These are phyloP conservation scores for Zhuqinia jingwanae DNA, from an alignment of 2,888 invertebrate species.

Conservation along the genomic window DNA sequence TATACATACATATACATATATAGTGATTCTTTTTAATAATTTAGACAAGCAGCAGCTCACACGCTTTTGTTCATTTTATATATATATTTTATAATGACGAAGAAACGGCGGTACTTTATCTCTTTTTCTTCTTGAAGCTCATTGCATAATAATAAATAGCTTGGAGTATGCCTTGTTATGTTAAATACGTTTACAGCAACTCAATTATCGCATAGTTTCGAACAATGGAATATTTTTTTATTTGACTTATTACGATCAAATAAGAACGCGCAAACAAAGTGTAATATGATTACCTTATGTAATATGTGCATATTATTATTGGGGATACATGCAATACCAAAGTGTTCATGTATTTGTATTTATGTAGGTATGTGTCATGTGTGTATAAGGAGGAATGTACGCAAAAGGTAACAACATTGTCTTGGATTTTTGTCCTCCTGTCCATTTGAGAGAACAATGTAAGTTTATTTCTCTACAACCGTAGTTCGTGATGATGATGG, in stretches of 20 bases:
- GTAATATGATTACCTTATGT: no score
- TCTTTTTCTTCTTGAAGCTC: slow-evolving; percentile 4
- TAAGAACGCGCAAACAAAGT: background rate
- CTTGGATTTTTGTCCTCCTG: slow-evolving; percentile 10
- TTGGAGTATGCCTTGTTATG: slow-evolving; percentile 51
- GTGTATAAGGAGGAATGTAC: background rate
- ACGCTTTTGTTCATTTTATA: slow-evolving; percentile 26
- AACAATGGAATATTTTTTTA: slow-evolving; percentile 64
- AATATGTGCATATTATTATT: no score
- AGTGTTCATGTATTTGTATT: no score
- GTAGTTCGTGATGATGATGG: slow-evolving; percentile 16
- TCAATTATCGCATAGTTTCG: slow-evolving; percentile 61
- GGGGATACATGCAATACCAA: no score
- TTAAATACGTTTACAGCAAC: slow-evolving; percentile 55
- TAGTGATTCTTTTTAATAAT: background rate
- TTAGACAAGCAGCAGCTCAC: background rate
- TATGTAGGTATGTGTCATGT: no score
- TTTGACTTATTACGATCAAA: slow-evolving; percentile 65
- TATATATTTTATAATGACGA: slow-evolving; percentile 28
- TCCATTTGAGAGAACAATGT: slow-evolving; percentile 17
- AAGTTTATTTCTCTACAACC: slow-evolving; percentile 23
- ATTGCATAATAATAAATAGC: slow-evolving; percentile 57
- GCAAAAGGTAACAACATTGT: background rate
- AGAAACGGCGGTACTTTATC: slow-evolving; percentile 54
- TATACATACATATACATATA: no score